A percentile compares a stretch with the other conserved stretches of the same genome.
These are phyloP conservation scores for Mastigias papua DNA, from an alignment of 30 jellyfish, hydroid and myxozoan species.

Conservation along the genomic window DNA sequence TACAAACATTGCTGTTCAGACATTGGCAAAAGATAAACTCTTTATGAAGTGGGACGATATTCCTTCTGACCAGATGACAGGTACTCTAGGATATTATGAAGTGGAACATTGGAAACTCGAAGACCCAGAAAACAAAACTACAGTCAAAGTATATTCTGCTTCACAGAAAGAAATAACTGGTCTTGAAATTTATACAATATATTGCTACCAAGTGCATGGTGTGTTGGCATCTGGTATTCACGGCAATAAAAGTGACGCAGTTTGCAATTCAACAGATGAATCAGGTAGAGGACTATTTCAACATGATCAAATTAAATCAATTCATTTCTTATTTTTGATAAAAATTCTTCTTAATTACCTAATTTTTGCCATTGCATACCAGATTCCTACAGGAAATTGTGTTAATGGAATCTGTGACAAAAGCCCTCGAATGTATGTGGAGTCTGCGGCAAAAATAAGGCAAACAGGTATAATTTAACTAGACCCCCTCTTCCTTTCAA, in stretches of 20 bases:
- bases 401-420: too few relatives aligned
- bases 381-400: too few relatives aligned
- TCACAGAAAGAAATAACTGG: not conserved
- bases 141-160: not conserved
- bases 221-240: conserved; percentile 10
- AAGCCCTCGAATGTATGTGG: too few relatives aligned
- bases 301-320: too few relatives aligned
- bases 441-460: too few relatives aligned
- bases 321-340: not conserved
- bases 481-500: too few relatives aligned
- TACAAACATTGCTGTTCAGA: conserved; percentile 15
- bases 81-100: not conserved
- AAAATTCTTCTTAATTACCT: not conserved
- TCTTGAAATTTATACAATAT: conserved; percentile 31
- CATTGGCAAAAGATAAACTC: not conserved
- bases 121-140: not conserved
- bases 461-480: too few relatives aligned
- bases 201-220: conserved; percentile 37
- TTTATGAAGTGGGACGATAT: conserved; percentile 28
- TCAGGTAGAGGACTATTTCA: too few relatives aligned
- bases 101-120: not conserved
- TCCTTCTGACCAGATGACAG: conserved; percentile 21
- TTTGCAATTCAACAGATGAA: conserved; percentile 49
- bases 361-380: not conserved
- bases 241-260: conserved; percentile 34